Evolutionary conservation across 2,113 vertebrate species (phyloP).

Genomic region (Zosterops lateralis): DNA sequence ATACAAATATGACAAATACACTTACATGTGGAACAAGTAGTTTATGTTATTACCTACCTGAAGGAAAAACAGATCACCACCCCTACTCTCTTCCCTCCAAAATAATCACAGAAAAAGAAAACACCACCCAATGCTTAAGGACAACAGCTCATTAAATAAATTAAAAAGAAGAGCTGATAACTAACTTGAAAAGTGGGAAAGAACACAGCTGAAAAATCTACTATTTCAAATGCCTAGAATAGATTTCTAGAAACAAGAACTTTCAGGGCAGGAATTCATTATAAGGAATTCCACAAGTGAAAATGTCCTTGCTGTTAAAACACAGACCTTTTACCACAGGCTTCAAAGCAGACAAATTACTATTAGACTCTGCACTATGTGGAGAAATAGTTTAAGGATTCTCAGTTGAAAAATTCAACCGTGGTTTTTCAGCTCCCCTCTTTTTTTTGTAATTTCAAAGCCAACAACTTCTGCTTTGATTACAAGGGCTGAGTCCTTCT

Average conservation of each 20-base stretch:
- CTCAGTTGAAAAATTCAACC: not conserved
- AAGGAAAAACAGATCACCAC: not conserved
- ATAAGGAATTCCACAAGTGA: not conserved
- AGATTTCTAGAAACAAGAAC: not conserved
- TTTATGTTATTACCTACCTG: not conserved
- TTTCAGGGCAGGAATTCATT: not conserved
- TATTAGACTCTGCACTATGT: not conserved
- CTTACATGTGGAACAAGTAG: not conserved
- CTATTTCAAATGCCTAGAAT: not conserved
- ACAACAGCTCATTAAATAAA: not conserved
- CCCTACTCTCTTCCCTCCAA: not conserved
- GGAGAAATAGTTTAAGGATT: not conserved
- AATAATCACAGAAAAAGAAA: not conserved
- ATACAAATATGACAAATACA: not conserved
- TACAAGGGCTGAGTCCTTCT: not conserved
- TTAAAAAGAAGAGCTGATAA: not conserved
- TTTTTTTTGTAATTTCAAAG: not conserved
- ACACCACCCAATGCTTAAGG: not conserved
- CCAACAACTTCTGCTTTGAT: not conserved
- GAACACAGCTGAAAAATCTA: not conserved
- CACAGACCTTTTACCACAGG: not conserved
- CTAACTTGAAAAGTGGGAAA: not conserved
- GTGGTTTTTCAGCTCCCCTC: not conserved
- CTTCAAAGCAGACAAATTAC: not conserved
- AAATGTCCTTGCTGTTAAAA: not conserved